phyloP scores from a whole-genome alignment of 2,797 vertebrate species.

The Lacerta agilis region DNA sequence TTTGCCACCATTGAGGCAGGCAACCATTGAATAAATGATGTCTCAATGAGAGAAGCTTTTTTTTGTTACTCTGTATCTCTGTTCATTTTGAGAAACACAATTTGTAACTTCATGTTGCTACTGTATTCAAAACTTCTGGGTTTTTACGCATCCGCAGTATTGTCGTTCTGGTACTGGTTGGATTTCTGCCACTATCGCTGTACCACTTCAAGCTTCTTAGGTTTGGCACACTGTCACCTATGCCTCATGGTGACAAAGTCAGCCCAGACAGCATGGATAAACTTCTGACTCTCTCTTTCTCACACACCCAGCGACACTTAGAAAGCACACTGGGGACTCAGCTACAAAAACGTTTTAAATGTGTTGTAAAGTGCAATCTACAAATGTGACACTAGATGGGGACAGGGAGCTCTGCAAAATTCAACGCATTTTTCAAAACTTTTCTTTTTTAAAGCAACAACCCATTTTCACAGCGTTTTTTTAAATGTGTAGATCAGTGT shows the following conservation, averaged over 20 bases:
- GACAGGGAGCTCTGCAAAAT: too few species aligned
- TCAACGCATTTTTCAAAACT: too few species aligned
- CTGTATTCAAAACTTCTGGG: not conserved
- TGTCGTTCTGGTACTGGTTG: not conserved
- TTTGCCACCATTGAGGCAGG: not conserved
- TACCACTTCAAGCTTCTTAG: not conserved
- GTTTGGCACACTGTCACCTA: not conserved
- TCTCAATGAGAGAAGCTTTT: not conserved
- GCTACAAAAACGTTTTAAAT: too few species aligned
- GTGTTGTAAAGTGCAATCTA: too few species aligned
- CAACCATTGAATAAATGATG: not conserved
- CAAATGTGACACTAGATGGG: too few species aligned
- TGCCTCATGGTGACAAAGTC: not conserved
- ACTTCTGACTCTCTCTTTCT: not conserved
- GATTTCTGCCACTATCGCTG: not conserved
- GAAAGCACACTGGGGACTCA: too few species aligned
- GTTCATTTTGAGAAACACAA: not conserved
- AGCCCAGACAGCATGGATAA: not conserved
- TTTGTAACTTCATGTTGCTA: not conserved
- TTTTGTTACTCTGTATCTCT: too few species aligned
- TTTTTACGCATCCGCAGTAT: not conserved
- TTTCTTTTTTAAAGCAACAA: too few species aligned
- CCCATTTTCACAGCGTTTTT: too few species aligned
- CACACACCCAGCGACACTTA: too few species aligned
- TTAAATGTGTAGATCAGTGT: too few species aligned